phyloP scores from a whole-genome alignment of 1,140 invertebrate species.

The Saccostrea echinata region DNA sequence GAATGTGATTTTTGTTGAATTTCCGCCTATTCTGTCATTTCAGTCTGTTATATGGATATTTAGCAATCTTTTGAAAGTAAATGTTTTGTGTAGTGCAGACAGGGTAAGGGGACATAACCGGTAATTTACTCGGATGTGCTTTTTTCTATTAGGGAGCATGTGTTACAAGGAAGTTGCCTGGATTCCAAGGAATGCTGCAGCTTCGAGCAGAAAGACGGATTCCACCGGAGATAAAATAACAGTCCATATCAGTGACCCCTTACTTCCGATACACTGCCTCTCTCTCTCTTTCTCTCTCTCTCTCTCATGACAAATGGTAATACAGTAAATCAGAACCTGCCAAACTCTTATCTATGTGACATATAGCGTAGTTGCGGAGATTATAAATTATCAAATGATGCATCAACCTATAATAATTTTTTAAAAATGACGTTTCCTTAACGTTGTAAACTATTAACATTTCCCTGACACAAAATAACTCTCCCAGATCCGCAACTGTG shows the following conservation, averaged over 20 bases:
- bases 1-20: background rate
- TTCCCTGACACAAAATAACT: background rate
- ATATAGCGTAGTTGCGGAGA: background rate
- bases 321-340: background rate
- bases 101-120: background rate
- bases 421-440: background rate
- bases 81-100: background rate
- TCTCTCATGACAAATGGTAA: background rate
- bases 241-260: background rate
- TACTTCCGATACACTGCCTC: background rate
- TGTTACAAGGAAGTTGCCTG: background rate
- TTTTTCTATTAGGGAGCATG: background rate
- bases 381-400: background rate
- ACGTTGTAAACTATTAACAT: background rate
- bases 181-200: constrained; percentile 12
- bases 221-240: constrained; percentile 10
- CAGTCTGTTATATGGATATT: background rate
- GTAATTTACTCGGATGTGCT: constrained; percentile 14
- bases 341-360: background rate
- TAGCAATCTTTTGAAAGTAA: no score
- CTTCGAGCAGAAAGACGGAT: background rate
- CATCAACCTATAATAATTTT: background rate
- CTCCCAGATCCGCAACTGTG: background rate
- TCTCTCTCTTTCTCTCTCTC: constrained; percentile 11
- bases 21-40: constrained; percentile 7